Evolutionary conservation across 1,140 invertebrate genomes (phyloP).

Genomic region (Cherax quadricarinatus): DNA sequence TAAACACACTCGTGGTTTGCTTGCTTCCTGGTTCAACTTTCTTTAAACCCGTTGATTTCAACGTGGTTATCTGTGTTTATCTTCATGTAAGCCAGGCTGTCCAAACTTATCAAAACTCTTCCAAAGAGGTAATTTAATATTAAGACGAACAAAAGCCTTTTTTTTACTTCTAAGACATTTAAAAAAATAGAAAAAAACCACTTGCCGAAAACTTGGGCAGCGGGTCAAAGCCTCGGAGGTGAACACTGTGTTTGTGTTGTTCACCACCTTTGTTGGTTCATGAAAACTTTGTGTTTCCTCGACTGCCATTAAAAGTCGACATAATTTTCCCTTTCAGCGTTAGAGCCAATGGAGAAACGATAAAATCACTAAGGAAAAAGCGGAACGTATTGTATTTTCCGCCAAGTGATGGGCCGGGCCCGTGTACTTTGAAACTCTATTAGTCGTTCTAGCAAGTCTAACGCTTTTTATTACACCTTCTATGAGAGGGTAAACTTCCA

Average conservation of each 20-base stretch:
- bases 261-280: slow-evolving; percentile 56
- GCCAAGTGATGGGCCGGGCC: slow-evolving; percentile 21
- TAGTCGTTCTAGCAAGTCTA: slow-evolving; percentile 52
- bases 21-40: neutral
- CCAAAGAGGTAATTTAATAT: slow-evolving; percentile 43
- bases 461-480: slow-evolving; percentile 41
- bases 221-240: neutral
- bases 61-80: slow-evolving; percentile 55
- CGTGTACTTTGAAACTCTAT: slow-evolving; percentile 46
- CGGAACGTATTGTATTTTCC: slow-evolving; percentile 55
- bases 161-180: neutral
- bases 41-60: slow-evolving; percentile 53
- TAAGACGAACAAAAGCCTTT: slow-evolving; percentile 17
- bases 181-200: slow-evolving; percentile 46
- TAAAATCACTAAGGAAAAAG: slow-evolving; percentile 58
- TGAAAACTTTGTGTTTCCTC: slow-evolving; percentile 50
- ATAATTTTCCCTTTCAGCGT: slow-evolving; percentile 65
- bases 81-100: neutral
- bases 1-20: neutral
- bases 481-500: slow-evolving; percentile 21
- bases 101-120: slow-evolving; percentile 29
- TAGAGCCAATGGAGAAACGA: slow-evolving; percentile 46
- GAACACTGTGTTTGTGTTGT: slow-evolving; percentile 42
- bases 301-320: slow-evolving; percentile 60
- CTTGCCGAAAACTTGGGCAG: neutral